A percentile compares a stretch with the other conserved stretches of the same genome.
These are phyloP conservation scores for Dendrocopos noguchii DNA, from an alignment of 2,113 vertebrate genomes.

Conservation along the genomic window DNA sequence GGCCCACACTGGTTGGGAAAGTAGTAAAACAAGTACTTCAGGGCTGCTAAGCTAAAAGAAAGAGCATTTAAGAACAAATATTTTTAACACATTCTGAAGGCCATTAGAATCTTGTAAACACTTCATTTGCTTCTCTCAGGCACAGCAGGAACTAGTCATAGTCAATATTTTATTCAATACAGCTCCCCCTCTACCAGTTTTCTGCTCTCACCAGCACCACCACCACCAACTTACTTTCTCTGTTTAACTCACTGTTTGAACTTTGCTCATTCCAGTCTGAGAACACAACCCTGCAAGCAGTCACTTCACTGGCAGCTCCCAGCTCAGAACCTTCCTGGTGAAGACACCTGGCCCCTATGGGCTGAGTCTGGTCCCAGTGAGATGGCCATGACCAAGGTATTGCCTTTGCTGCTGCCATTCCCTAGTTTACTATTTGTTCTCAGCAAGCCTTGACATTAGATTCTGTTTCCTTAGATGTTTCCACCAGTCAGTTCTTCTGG, in stretches of 20 bases:
- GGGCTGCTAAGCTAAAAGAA: not conserved
- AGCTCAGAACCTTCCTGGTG: not conserved
- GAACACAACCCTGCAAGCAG: not conserved
- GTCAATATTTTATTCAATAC: not conserved
- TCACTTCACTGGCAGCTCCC: not conserved
- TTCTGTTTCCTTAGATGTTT: not conserved
- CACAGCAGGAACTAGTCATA: not conserved
- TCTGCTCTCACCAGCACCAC: not conserved
- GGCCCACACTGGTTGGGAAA: not conserved
- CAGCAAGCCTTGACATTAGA: not conserved
- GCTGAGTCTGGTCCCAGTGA: not conserved
- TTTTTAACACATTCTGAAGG: not conserved
- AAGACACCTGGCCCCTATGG: not conserved
- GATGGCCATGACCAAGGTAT: not conserved
- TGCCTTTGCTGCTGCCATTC: not conserved
- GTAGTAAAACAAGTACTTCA: not conserved
- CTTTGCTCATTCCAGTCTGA: not conserved
- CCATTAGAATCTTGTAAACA: not conserved
- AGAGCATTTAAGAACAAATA: not conserved
- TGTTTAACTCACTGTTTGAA: not conserved
- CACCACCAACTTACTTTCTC: not conserved
- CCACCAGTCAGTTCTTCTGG: not conserved
- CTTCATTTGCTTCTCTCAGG: not conserved
- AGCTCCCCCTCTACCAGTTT: not conserved
- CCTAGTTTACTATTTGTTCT: not conserved